Base-by-base conservation (phyloP, 92 coral and sea anemone genomes). In the Phenganax stokvisi region DNA sequence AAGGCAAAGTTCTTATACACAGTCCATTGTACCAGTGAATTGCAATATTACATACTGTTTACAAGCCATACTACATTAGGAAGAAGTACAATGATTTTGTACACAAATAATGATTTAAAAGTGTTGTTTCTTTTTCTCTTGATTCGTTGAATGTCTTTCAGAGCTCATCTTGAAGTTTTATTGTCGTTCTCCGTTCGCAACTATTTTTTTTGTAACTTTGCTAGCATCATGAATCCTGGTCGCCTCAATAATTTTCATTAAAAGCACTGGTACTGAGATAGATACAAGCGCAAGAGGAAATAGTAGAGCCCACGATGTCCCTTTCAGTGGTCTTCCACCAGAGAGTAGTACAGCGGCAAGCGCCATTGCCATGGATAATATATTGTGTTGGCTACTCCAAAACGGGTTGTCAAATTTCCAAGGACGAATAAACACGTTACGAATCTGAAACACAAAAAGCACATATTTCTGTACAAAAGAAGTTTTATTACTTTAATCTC, bases 371-470 rank as follows among this genome's bases (percentile, higher is more conserved):
- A 73, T 73, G 29, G 77, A 73, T 8, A 73, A 12, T 15, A 73
- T 7, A 30, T 73, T 73, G 51, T 73, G 77, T 15, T 73, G 77
- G 17, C 59, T 73, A 25, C 77, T 73, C 77, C 77, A 73, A 30
- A 73, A 73, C 61, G 77, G 77, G 54, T 73, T 73, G 28, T 73
- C 77, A 54, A 51, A 73, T 20, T 54, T 73, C 77, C 77, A 73
- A 52, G 77, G 77, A 3, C 61, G 59, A 52, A 73, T 73, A 7
- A 73, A 56, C 57, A 73, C 77, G 47, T 73, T 73, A 20, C 31
- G 59, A 6, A 73, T 29, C 59, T 73, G 51, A 4, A 68, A 37
- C 0, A 37, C 3, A 20, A 68, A n/a, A 68, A 28, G 25, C 27
- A 7, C 0, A 25, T 61, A 0, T 17, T 12, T 12, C 67, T 61